A percentile compares a stretch with the other conserved stretches of the same genome.
Conservation (phyloP, 92 coral and sea anemone species). For the Siderastrea siderea region DNA sequence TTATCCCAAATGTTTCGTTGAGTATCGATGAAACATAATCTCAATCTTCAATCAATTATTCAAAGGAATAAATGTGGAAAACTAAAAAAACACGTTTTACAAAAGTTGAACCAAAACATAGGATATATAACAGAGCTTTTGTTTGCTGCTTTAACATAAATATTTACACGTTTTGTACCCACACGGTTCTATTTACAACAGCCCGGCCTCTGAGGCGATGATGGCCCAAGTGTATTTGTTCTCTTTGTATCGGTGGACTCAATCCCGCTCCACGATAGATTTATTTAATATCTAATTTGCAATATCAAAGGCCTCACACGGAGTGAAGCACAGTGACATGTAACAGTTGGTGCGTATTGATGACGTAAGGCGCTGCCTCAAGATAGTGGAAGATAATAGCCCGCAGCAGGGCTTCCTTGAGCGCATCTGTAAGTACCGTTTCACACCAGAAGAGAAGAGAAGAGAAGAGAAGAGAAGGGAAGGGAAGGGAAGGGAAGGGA, state of each 20-base stretch:
- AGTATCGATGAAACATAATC: slow-evolving; percentile 14
- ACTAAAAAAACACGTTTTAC: background rate
- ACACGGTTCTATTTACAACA: background rate
- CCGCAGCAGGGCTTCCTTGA: no score
- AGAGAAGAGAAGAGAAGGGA: no score
- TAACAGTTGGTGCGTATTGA: background rate
- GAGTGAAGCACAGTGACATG: background rate
- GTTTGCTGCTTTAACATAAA: slow-evolving; percentile 10
- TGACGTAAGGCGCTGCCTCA: background rate
- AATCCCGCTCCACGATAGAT: background rate
- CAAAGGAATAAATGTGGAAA: background rate
- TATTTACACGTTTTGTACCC: slow-evolving; percentile 18
- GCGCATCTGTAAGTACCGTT: no score
- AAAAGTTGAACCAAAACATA: slow-evolving; percentile 1
- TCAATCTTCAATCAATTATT: slow-evolving; percentile 19
- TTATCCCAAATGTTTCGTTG: background rate
- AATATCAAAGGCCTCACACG: background rate
- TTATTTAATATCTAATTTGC: background rate
- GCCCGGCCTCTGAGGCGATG: background rate
- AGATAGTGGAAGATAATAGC: no score
- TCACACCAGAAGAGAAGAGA: no score
- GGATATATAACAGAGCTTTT: background rate
- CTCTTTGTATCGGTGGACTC: background rate
- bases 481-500: no score
- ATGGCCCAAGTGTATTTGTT: background rate